A percentile compares a stretch with the other conserved stretches of the same genome.
These are phyloP conservation scores for Limnothrissa miodon DNA, from an alignment of 2,113 vertebrate species.

Conservation along the genomic window DNA sequence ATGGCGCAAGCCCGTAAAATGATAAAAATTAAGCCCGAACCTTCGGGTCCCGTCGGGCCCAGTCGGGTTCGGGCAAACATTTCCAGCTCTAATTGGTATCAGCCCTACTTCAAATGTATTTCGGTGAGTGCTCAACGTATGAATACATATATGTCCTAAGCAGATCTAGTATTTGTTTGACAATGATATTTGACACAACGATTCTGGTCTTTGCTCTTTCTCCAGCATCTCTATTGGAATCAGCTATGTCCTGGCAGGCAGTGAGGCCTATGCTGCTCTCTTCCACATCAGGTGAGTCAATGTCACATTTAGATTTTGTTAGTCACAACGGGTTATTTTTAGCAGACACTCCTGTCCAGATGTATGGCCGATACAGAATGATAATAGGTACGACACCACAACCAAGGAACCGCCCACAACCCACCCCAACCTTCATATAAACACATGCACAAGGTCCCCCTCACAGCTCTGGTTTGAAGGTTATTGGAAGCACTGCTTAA, in stretches of 20 bases:
- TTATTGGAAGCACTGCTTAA: neutral
- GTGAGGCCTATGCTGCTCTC: conserved; percentile 67
- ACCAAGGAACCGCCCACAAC: neutral
- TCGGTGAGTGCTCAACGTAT: neutral
- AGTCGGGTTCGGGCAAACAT: no score
- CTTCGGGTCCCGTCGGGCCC: no score
- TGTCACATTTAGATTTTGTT: neutral
- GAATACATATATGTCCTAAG: neutral
- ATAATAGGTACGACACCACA: neutral
- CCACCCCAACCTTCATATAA: neutral
- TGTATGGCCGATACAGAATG: neutral
- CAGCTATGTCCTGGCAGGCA: conserved; percentile 70
- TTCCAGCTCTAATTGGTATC: no score
- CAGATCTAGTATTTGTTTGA: no score
- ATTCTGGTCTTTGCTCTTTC: neutral
- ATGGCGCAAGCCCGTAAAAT: no score
- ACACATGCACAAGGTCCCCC: neutral
- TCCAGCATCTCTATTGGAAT: conserved; percentile 66
- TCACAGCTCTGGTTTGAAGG: neutral
- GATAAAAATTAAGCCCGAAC: no score
- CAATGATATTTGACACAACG: no score
- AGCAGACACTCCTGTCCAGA: no score
- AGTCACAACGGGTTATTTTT: neutral
- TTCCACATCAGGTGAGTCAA: conserved; percentile 62
- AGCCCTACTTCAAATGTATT: no score